A percentile compares a stretch with the other conserved stretches of the same genome.
These are phyloP conservation scores for Ptyas mucosa DNA, from an alignment of 2,113 vertebrate genomes.

Conservation along the genomic window DNA sequence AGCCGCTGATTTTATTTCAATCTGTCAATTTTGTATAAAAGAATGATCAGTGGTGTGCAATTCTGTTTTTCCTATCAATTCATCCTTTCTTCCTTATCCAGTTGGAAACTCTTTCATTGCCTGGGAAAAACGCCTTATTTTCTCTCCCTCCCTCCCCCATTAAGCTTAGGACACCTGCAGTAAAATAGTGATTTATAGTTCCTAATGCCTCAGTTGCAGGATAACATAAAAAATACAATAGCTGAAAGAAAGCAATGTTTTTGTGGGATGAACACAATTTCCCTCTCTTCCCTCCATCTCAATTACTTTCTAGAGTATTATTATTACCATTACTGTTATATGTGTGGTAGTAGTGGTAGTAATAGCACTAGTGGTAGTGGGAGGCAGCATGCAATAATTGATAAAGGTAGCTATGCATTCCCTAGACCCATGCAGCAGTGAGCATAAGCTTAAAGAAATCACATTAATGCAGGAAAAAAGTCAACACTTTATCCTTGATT, in stretches of 20 bases:
- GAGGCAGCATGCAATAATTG: slow-evolving; percentile 58
- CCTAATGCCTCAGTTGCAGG: slow-evolving; percentile 47
- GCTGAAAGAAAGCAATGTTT: slow-evolving; percentile 11
- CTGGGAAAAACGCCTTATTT: slow-evolving; percentile 8
- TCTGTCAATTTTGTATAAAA: slow-evolving; percentile 49
- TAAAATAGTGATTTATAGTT: slow-evolving; percentile 60
- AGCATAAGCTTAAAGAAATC: slow-evolving; percentile 64
- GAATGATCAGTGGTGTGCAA: slow-evolving; percentile 39
- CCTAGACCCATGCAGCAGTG: slow-evolving; percentile 57
- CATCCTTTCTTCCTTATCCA: slow-evolving; percentile 16
- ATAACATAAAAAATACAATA: slow-evolving; percentile 42
- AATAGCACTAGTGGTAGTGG: not conserved
- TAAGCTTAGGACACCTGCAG: slow-evolving; percentile 33
- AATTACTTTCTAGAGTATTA: slow-evolving; percentile 45
- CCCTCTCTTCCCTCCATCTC: slow-evolving; percentile 50
- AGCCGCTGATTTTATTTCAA: slow-evolving; percentile 54
- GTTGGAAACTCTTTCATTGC: slow-evolving; percentile 15
- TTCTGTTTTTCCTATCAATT: slow-evolving; percentile 52
- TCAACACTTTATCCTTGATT: slow-evolving; percentile 64
- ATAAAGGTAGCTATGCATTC: slow-evolving; percentile 57
- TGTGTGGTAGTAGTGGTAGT: not conserved
- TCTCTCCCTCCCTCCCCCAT: not conserved
- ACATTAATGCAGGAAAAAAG: slow-evolving; percentile 67
- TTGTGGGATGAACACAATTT: slow-evolving; percentile 11
- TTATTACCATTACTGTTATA: not conserved